Conservation (phyloP, 1,140 invertebrate species). For the Pachyrhynchus sulphureomaculatus region DNA sequence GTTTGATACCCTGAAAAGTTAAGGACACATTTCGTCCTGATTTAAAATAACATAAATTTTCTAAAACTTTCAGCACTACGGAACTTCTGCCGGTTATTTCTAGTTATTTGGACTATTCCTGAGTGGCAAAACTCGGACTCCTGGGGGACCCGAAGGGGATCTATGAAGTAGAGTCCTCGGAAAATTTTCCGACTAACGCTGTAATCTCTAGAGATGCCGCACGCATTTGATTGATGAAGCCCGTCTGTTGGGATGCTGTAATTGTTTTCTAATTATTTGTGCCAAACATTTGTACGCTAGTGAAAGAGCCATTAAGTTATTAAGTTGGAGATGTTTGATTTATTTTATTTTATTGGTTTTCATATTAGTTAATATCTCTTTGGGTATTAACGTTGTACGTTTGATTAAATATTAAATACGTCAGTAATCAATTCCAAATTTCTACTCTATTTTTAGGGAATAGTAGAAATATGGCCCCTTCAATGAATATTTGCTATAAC, state of each 20-base stretch:
- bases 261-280: conserved; percentile 42
- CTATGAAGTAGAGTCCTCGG: conserved; percentile 20
- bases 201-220: conserved; percentile 34
- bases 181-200: conserved; percentile 18
- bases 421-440: too few relatives aligned
- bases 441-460: too few relatives aligned
- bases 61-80: conserved; percentile 11
- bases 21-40: too few relatives aligned
- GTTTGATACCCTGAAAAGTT: too few relatives aligned
- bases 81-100: conserved; percentile 10
- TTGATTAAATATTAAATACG: too few relatives aligned
- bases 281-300: conserved; percentile 28
- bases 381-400: too few relatives aligned
- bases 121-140: conserved; percentile 7
- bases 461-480: too few relatives aligned
- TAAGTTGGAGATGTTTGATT: neutral
- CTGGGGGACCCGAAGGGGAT: conserved; percentile 13
- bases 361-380: too few relatives aligned
- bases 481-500: too few relatives aligned
- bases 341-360: neutral
- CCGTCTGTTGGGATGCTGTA: conserved; percentile 23
- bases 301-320: conserved; percentile 2
- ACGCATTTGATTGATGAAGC: conserved; percentile 37
- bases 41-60: conserved; percentile 19
- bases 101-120: conserved; percentile 17